Evolutionary conservation across 2,888 invertebrate species (phyloP).

Genomic region (Sminthurides aquaticus): DNA sequence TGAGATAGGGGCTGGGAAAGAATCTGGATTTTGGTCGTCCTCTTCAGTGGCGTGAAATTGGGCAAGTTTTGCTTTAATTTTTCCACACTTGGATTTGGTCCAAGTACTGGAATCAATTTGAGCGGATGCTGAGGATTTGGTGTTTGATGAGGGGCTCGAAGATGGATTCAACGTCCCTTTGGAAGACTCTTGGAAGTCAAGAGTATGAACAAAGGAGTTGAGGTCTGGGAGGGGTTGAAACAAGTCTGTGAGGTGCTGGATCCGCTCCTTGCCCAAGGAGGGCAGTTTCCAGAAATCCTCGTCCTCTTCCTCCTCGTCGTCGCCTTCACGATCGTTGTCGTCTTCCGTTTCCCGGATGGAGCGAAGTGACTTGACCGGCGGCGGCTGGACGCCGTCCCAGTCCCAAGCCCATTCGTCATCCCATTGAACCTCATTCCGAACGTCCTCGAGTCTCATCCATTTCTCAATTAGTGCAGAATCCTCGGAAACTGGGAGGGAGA

Average conservation of each 20-base stretch:
- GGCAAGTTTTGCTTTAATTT: constrained; percentile 24
- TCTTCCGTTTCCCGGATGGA: constrained; percentile 10
- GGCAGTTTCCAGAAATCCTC: constrained; percentile 19
- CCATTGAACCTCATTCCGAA: constrained; percentile 35
- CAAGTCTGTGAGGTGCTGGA: background rate
- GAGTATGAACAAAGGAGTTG: constrained; percentile 10
- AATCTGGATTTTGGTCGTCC: background rate
- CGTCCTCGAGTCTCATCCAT: constrained; percentile 42
- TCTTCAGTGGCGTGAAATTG: constrained; percentile 1
- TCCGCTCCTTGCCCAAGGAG: background rate
- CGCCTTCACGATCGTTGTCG: constrained; percentile 4
- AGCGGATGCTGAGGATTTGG: constrained; percentile 1
- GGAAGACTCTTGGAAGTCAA: constrained; percentile 14
- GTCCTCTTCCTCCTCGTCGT: constrained; percentile 9
- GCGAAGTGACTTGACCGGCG: constrained; percentile 8
- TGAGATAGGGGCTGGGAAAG: background rate
- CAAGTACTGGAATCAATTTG: constrained; percentile 42
- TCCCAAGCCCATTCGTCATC: constrained; percentile 42
- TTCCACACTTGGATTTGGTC: constrained; percentile 37
- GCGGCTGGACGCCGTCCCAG: constrained; percentile 35
- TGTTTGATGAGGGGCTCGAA: background rate
- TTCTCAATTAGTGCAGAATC: constrained; percentile 39
- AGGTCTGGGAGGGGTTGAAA: background rate
- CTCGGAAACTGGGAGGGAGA: constrained; percentile 20
- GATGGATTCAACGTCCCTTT: background rate